Evolutionary conservation across 2,888 invertebrate genomes (phyloP).

Genomic region (Dynastes grantii): DNA sequence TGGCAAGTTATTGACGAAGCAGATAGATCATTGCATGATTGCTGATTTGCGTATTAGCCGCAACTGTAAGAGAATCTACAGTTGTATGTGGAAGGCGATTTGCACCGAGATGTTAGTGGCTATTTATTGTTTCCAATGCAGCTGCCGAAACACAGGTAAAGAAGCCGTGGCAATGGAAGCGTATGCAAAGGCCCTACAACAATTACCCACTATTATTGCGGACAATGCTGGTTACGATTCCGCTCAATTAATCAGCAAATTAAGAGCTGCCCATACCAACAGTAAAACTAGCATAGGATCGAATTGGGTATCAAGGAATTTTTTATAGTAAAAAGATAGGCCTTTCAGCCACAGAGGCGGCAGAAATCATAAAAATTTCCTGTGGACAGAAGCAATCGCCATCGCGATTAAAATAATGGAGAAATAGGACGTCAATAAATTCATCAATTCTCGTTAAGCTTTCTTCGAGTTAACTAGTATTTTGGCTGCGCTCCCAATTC

Average conservation of each 20-base stretch:
- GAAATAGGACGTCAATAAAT: no score
- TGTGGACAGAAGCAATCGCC: no score
- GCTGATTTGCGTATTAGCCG: slow-evolving; percentile 93
- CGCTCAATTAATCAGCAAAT: slow-evolving; percentile 92
- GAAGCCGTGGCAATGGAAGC: slow-evolving; percentile 99
- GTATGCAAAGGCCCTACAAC: slow-evolving; percentile 90
- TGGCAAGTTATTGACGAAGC: slow-evolving; percentile 99
- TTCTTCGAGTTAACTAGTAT: no score
- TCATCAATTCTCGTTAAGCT: no score
- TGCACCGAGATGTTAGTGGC: slow-evolving; percentile 99
- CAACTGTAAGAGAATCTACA: slow-evolving; percentile 94
- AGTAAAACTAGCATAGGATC: slow-evolving; percentile 86
- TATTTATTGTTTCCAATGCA: slow-evolving; percentile 87
- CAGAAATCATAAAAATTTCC: slow-evolving; percentile 88
- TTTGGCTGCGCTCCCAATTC: no score
- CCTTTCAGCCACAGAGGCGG: slow-evolving; percentile 97
- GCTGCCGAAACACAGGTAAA: slow-evolving; percentile 93
- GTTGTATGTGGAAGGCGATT: slow-evolving; percentile 86
- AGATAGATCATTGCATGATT: slow-evolving; percentile 98
- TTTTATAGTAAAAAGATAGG: slow-evolving; percentile 96
- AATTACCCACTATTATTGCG: slow-evolving; percentile 95
- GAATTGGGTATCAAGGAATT: slow-evolving; percentile 96
- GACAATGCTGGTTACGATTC: slow-evolving; percentile 99
- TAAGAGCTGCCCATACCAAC: slow-evolving; percentile 89
- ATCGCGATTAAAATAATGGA: no score